Conservation (phyloP, 2,797 vertebrate genomes). For the Chiloscyllium punctatum region DNA sequence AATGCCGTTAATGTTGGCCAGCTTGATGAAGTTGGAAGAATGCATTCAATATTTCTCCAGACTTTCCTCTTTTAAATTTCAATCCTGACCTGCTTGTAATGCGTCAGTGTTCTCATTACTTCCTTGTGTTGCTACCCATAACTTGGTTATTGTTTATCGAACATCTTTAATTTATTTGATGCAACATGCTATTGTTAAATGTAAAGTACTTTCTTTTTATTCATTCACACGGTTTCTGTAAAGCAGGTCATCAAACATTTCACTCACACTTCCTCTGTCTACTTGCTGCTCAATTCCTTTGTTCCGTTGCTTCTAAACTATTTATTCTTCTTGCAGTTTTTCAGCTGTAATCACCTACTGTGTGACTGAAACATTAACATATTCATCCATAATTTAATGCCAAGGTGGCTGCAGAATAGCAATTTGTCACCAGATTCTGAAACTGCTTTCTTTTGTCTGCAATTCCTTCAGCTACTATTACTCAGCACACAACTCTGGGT, state of each 20-base stretch:
- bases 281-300: not conserved
- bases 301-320: not conserved
- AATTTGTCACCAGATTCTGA: not conserved
- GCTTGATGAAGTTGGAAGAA: not conserved
- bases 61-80: not conserved
- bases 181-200: not conserved
- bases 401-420: not conserved
- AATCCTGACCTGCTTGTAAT: not conserved
- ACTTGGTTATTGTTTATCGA: not conserved
- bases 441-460: not conserved
- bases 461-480: not conserved
- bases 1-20: not conserved
- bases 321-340: not conserved
- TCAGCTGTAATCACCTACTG: not conserved
- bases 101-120: not conserved
- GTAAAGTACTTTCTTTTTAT: not conserved
- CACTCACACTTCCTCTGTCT: not conserved
- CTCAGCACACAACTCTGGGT: not conserved
- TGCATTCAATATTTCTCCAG: not conserved
- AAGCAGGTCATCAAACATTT: no score
- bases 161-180: not conserved
- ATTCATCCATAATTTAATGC: not conserved
- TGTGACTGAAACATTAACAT: not conserved
- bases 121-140: not conserved
- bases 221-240: not conserved